phyloP scores from a whole-genome alignment of 2,113 vertebrate genomes.

The Microtus ochrogaster region DNA sequence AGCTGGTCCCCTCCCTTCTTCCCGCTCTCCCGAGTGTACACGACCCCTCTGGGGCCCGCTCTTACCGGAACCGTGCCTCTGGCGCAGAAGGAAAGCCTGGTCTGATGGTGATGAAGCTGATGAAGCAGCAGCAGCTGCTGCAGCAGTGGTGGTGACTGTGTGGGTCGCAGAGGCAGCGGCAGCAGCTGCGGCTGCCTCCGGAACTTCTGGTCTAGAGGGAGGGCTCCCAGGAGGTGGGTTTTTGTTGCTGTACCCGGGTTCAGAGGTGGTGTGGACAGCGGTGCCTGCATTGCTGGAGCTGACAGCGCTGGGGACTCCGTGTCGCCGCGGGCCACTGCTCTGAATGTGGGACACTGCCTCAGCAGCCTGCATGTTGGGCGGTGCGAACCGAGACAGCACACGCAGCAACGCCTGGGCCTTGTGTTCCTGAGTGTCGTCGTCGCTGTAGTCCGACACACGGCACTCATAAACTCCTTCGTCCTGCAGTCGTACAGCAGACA shows the following conservation, averaged over 20 bases:
- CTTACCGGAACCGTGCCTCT: slow-evolving; percentile 92
- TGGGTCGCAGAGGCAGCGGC: slow-evolving; percentile 54
- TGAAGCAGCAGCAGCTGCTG: slow-evolving; percentile 85
- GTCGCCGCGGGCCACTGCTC: slow-evolving; percentile 90
- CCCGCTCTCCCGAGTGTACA: background rate
- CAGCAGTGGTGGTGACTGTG: slow-evolving; percentile 78
- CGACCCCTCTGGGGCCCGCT: slow-evolving; percentile 35
- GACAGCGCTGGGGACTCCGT: slow-evolving; percentile 72
- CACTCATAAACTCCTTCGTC: slow-evolving; percentile 96
- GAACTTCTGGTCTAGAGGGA: background rate
- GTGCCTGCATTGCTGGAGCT: slow-evolving; percentile 79
- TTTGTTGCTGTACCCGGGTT: slow-evolving; percentile 41
- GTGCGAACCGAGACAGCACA: slow-evolving; percentile 87
- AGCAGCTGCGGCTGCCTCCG: background rate
- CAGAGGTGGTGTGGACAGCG: slow-evolving; percentile 84
- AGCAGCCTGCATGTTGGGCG: slow-evolving; percentile 92
- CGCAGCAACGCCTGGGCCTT: slow-evolving; percentile 92
- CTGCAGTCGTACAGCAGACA: slow-evolving; percentile 92
- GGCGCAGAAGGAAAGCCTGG: slow-evolving; percentile 89
- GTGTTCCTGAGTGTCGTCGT: slow-evolving; percentile 93
- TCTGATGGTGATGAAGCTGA: slow-evolving; percentile 89
- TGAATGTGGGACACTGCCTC: slow-evolving; percentile 96
- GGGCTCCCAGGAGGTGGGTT: slow-evolving; percentile 76
- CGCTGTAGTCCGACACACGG: slow-evolving; percentile 94
- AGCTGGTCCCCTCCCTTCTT: background rate